A percentile compares a stretch with the other conserved stretches of the same genome.
Evolutionary conservation across 1,140 invertebrate genomes (phyloP).

Genomic region (Eupristina koningsbergeri): DNA sequence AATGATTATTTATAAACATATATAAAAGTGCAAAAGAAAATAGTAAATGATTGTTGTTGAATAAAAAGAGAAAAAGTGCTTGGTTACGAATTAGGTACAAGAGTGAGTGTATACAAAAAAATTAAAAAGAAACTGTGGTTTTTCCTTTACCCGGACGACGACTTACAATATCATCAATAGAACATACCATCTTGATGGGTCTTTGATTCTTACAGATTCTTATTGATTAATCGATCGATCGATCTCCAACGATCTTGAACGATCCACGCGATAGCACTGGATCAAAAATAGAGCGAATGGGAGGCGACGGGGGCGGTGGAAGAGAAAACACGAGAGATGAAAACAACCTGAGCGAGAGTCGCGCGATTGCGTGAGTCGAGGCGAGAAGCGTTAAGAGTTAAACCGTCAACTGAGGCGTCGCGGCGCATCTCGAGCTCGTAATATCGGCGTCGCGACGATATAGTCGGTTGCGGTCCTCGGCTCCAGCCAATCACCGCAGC

Average conservation of each 20-base stretch:
- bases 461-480: conserved; percentile 66
- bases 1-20: conserved; percentile 33
- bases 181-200: conserved; percentile 70
- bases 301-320: background rate
- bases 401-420: conserved; percentile 57
- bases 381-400: background rate
- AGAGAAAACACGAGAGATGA: conserved; percentile 28
- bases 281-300: background rate
- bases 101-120: conserved; percentile 53
- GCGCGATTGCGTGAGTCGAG: conserved; percentile 32
- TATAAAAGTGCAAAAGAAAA: conserved; percentile 14
- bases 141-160: conserved; percentile 70
- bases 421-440: conserved; percentile 58
- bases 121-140: conserved; percentile 37
- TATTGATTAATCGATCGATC: background rate
- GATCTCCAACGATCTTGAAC: background rate
- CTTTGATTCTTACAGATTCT: conserved; percentile 28
- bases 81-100: conserved; percentile 48
- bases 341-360: conserved; percentile 21
- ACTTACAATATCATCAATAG: conserved; percentile 72
- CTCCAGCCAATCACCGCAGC: conserved; percentile 60
- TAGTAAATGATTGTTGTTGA: too few relatives aligned
- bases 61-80: too few relatives aligned
- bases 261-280: background rate
- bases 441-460: conserved; percentile 68